phyloP scores from a whole-genome alignment of 2,797 vertebrate species.

The Rhinoraja longicauda region DNA sequence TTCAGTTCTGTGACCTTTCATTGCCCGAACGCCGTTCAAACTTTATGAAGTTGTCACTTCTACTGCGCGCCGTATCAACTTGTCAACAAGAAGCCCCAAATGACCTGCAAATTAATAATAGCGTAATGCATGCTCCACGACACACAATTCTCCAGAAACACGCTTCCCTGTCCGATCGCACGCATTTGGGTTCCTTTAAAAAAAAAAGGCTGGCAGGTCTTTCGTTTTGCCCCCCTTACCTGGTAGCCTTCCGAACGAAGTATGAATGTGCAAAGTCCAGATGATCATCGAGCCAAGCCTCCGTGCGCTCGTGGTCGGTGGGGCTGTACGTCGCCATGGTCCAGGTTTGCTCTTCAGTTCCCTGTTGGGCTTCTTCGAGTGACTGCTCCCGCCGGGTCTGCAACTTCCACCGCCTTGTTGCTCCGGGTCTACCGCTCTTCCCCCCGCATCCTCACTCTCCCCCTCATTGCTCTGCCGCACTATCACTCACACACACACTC shows the following conservation, averaged over 20 bases:
- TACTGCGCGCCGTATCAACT: background rate
- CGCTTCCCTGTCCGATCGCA: background rate
- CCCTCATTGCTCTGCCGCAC: background rate
- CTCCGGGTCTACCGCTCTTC: background rate
- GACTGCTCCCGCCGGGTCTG: background rate
- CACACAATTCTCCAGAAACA: too few relatives aligned
- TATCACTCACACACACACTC: background rate
- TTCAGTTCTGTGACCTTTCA: background rate
- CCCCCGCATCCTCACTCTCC: background rate
- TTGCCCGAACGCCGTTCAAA: too few relatives aligned
- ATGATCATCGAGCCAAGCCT: slow-evolving; percentile 95
- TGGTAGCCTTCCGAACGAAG: slow-evolving; percentile 82
- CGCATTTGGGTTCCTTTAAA: too few relatives aligned
- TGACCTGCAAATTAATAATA: background rate
- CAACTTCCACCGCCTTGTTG: background rate
- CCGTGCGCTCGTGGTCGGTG: slow-evolving; percentile 66
- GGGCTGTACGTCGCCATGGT: slow-evolving; percentile 63
- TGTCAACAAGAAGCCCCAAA: too few relatives aligned
- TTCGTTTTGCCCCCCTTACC: slow-evolving; percentile 60
- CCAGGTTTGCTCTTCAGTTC: slow-evolving; percentile 11
- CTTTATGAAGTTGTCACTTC: background rate
- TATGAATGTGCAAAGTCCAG: slow-evolving; percentile 79
- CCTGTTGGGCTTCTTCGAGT: slow-evolving; percentile 18
- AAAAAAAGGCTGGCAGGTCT: background rate
- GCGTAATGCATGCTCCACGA: too few relatives aligned